These are phyloP conservation scores for Cryptotermes secundus DNA, from an alignment of 1,140 invertebrate genomes.

Conservation along the genomic window DNA sequence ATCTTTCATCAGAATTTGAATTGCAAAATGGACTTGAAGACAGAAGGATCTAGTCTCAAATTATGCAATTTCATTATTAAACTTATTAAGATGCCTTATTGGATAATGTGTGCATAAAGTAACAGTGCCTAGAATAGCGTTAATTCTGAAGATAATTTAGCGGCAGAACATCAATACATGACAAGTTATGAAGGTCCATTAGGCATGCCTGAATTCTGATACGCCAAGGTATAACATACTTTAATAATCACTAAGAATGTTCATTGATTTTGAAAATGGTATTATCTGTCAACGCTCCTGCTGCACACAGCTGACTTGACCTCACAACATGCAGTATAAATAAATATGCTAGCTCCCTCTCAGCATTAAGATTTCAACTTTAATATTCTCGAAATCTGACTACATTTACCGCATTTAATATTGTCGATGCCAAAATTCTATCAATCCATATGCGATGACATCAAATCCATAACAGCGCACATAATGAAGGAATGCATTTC, in stretches of 20 bases:
- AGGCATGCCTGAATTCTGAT: background rate
- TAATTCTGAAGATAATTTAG: too few relatives aligned
- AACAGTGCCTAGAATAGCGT: too few relatives aligned
- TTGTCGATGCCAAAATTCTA: background rate
- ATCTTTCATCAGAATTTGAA: too few relatives aligned
- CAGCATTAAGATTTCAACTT: background rate
- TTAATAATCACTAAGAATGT: background rate
- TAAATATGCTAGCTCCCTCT: background rate
- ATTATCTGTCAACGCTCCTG: background rate
- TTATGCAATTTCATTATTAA: too few relatives aligned
- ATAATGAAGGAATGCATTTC: constrained; percentile 28
- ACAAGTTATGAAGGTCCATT: too few relatives aligned
- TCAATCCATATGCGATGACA: background rate
- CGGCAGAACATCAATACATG: too few relatives aligned
- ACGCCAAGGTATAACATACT: background rate
- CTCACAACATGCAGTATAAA: background rate
- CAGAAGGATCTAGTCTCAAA: too few relatives aligned
- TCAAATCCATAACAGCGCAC: constrained; percentile 5
- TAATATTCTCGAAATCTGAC: background rate
- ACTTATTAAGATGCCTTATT: too few relatives aligned
- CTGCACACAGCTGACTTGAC: too few relatives aligned
- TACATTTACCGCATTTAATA: background rate
- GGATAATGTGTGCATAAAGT: too few relatives aligned
- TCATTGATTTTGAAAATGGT: background rate
- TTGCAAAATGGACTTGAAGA: too few relatives aligned